Conservation (phyloP, 2,797 vertebrate species). For the Aulostomus chinensis region DNA sequence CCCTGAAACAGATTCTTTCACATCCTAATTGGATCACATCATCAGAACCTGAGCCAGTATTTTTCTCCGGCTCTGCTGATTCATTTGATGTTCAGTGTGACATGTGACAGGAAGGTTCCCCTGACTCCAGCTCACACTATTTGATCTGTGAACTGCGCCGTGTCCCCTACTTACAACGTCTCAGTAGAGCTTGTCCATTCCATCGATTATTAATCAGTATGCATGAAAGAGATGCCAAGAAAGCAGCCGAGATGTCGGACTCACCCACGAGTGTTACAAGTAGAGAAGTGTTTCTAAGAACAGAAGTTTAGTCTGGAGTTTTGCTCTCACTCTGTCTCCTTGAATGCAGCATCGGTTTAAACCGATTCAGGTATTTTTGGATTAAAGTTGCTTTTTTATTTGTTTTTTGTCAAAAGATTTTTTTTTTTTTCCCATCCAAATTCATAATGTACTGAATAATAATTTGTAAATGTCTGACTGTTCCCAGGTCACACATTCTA, state of each 20-base stretch:
- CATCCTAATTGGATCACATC: constrained; percentile 42
- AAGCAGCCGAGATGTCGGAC: constrained; percentile 11
- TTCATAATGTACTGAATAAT: too few relatives aligned
- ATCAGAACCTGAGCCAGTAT: constrained; percentile 9
- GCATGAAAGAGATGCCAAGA: constrained; percentile 32
- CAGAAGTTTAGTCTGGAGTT: too few relatives aligned
- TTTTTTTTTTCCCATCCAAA: too few relatives aligned
- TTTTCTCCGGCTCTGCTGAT: constrained; percentile 18
- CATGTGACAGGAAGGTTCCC: constrained; percentile 16
- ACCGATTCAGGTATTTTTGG: background rate
- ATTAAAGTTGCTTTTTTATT: too few relatives aligned
- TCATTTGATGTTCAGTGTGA: constrained; percentile 26
- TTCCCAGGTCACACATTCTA: background rate
- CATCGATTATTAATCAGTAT: constrained; percentile 45
- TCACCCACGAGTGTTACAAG: constrained; percentile 11
- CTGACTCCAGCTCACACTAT: constrained; percentile 19
- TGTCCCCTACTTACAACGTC: constrained; percentile 32
- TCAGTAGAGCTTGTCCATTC: constrained; percentile 36
- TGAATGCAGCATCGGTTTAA: constrained; percentile 1
- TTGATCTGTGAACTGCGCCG: constrained; percentile 43
- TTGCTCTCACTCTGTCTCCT: too few relatives aligned
- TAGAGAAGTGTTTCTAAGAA: too few relatives aligned
- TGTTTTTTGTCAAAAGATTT: background rate
- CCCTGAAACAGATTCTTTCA: too few relatives aligned
- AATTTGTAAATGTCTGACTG: background rate